Conservation (phyloP, 1,140 invertebrate species). For the Drosophila sucinea region DNA sequence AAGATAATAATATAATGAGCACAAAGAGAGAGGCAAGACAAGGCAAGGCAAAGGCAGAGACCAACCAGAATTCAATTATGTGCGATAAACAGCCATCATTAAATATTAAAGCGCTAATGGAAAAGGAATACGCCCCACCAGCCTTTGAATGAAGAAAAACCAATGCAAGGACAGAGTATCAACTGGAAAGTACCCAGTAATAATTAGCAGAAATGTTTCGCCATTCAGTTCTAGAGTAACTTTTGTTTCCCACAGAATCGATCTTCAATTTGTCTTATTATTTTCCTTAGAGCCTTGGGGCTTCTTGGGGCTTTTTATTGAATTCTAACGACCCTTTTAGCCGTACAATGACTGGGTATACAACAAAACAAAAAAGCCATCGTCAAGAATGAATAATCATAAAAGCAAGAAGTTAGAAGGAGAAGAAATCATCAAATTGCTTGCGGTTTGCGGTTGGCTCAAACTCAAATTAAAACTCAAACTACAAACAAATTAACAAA, state of each 20-base stretch:
- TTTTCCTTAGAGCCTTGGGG: no score
- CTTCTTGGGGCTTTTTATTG: no score
- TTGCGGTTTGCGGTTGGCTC: constrained; percentile 3
- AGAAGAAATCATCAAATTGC: constrained; percentile 24
- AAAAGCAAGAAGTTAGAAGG: constrained; percentile 11
- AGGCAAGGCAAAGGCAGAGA: constrained; percentile 31
- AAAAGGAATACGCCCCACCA: constrained; percentile 49
- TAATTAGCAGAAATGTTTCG: neutral
- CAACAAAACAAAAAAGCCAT: neutral
- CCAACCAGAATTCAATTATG: constrained; percentile 67
- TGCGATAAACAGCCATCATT: constrained; percentile 77
- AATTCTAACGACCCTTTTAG: neutral
- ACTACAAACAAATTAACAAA: constrained; percentile 11
- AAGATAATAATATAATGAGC: constrained; percentile 80
- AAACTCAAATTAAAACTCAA: constrained; percentile 29
- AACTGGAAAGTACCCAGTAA: neutral
- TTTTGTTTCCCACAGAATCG: neutral
- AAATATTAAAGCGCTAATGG: constrained; percentile 78
- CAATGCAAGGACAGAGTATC: neutral
- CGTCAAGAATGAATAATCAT: constrained; percentile 5
- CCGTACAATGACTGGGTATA: neutral
- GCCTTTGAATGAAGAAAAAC: constrained; percentile 1
- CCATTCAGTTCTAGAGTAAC: neutral
- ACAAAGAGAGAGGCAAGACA: constrained; percentile 53
- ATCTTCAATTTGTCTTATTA: no score